Evolutionary conservation across 2,888 invertebrate genomes (phyloP).

Genomic region (Trichacis sp.): DNA sequence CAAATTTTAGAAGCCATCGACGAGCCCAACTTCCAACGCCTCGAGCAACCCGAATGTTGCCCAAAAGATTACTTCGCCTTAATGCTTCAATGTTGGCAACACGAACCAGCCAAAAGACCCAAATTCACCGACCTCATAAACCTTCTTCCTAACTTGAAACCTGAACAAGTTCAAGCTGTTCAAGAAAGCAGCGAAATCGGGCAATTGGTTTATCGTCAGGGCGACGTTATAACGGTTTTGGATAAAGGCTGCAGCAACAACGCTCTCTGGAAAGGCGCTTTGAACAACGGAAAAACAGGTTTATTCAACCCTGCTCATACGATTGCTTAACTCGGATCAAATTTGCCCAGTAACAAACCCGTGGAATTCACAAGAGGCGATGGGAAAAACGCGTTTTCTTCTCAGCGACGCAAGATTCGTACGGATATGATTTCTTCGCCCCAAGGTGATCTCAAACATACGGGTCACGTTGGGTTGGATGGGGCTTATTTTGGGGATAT

Average conservation of each 20-base stretch:
- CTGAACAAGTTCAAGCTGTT: slow-evolving; percentile 92
- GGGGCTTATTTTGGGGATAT: slow-evolving; percentile 98
- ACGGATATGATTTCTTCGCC: slow-evolving; percentile 97
- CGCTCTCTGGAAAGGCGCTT: slow-evolving; percentile 88
- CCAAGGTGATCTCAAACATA: slow-evolving; percentile 96
- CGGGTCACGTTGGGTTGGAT: slow-evolving; percentile 95
- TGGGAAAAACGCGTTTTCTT: slow-evolving; percentile 74
- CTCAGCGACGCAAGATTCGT: slow-evolving; percentile 75
- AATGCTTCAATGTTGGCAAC: slow-evolving; percentile 97
- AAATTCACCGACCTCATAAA: slow-evolving; percentile 88
- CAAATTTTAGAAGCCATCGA: slow-evolving; percentile 97
- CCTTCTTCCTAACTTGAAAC: slow-evolving; percentile 85
- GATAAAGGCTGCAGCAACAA: slow-evolving; percentile 76
- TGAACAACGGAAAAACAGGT: slow-evolving; percentile 92
- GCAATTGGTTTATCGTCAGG: slow-evolving; percentile 85
- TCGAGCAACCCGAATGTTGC: slow-evolving; percentile 95
- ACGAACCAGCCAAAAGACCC: slow-evolving; percentile 89
- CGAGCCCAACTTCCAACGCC: slow-evolving; percentile 87
- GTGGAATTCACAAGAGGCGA: slow-evolving; percentile 71
- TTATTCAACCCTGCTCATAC: slow-evolving; percentile 91
- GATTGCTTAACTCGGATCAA: slow-evolving; percentile 87
- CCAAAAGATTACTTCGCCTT: slow-evolving; percentile 91
- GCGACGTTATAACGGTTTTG: slow-evolving; percentile 92
- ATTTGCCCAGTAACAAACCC: slow-evolving; percentile 75
- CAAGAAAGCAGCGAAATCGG: slow-evolving; percentile 75